Evolutionary conservation across 2,797 vertebrate species (phyloP).

Genomic region (Zenarchopterus dispar): DNA sequence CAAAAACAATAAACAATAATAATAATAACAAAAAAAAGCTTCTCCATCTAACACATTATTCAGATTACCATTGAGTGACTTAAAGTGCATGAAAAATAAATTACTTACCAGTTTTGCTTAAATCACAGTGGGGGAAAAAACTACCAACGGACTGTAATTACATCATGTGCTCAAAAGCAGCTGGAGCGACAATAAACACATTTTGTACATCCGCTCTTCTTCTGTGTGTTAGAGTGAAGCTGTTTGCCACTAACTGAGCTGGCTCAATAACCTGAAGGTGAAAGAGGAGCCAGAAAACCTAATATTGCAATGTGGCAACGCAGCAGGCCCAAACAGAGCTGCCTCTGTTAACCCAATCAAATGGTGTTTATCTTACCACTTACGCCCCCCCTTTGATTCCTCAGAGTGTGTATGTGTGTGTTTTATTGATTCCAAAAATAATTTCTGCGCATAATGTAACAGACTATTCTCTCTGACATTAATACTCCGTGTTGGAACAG

Average conservation of each 20-base stretch:
- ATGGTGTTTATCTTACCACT: slow-evolving; percentile 73
- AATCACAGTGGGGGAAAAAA: slow-evolving; percentile 3
- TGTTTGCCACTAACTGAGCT: slow-evolving; percentile 43
- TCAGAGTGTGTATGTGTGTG: slow-evolving; percentile 22
- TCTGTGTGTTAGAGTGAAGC: slow-evolving; percentile 38
- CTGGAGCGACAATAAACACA: slow-evolving; percentile 11
- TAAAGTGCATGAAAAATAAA: slow-evolving; percentile 7
- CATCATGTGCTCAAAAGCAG: slow-evolving; percentile 6
- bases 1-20: too few relatives aligned
- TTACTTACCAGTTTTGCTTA: slow-evolving; percentile 15
- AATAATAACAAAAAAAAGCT: slow-evolving; percentile 1
- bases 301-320: slow-evolving; percentile 42
- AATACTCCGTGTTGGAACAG: slow-evolving; percentile 53
- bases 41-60: slow-evolving; percentile 7
- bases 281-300: slow-evolving; percentile 56
- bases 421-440: slow-evolving; percentile 63
- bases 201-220: slow-evolving; percentile 24
- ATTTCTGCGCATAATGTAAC: slow-evolving; percentile 64
- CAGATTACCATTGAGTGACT: slow-evolving; percentile 25
- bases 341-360: slow-evolving; percentile 73
- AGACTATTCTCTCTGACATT: slow-evolving; percentile 66
- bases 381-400: slow-evolving; percentile 46
- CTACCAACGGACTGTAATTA: neutral
- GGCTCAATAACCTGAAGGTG: slow-evolving; percentile 54
- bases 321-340: slow-evolving; percentile 63